Evolutionary conservation across 23 tunicate species (phyloP).

Genomic region (Trididemnum miniatum): DNA sequence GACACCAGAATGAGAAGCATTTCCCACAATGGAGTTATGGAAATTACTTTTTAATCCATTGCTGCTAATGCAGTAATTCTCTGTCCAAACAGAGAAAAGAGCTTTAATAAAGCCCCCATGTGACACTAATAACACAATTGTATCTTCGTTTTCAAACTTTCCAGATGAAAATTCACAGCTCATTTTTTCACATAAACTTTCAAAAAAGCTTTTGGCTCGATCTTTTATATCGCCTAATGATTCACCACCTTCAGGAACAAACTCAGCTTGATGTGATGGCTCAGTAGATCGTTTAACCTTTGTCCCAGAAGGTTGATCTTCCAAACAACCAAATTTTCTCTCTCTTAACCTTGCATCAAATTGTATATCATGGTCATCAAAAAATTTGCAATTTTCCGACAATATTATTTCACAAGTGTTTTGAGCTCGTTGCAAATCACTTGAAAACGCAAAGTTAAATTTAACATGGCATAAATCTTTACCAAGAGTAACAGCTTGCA

Average conservation of each 20-base stretch:
- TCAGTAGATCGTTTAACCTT: neutral
- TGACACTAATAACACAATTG: neutral
- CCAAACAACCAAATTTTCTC: conserved; percentile 18
- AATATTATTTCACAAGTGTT: conserved; percentile 1
- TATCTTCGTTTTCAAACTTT: neutral
- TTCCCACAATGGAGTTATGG: neutral
- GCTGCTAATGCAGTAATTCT: neutral
- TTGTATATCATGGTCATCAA: neutral
- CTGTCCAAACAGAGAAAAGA: neutral
- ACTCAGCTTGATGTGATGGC: neutral
- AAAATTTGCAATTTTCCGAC: neutral
- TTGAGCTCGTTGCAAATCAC: conserved; percentile 1
- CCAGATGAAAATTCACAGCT: neutral
- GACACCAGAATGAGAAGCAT: conserved; percentile 13
- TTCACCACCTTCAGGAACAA: conserved; percentile 15
- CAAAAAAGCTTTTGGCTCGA: conserved; percentile 13
- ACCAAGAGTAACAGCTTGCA: neutral
- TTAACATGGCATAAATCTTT: neutral
- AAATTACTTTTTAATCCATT: neutral
- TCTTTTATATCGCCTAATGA: neutral
- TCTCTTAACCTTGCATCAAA: neutral
- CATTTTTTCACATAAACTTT: conserved; percentile 1
- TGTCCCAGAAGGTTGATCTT: neutral
- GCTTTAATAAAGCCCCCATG: conserved; percentile 28
- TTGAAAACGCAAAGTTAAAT: neutral